These are phyloP conservation scores for Thunnus maccoyii DNA, from an alignment of 2,113 vertebrate species.

Conservation along the genomic window DNA sequence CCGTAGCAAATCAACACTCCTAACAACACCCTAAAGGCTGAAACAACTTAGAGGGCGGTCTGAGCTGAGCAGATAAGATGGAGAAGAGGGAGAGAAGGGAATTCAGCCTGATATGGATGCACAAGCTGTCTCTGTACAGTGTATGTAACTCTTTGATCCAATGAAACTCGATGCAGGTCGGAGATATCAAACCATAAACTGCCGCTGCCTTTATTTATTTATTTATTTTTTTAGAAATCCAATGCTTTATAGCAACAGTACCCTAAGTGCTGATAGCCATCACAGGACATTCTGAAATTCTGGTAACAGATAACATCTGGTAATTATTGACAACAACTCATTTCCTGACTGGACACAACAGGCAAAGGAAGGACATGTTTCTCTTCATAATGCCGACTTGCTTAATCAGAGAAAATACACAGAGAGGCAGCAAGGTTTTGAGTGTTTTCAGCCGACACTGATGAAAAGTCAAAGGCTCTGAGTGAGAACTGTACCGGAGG, in stretches of 20 bases:
- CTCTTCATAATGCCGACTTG: conserved; percentile 44
- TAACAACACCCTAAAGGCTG: conserved; percentile 36
- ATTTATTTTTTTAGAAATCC: background rate
- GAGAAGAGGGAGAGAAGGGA: conserved; percentile 1
- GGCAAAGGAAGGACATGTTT: conserved; percentile 43
- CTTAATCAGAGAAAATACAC: conserved; percentile 23
- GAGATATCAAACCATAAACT: background rate
- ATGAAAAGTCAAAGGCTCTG: conserved; percentile 10
- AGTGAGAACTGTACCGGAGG: too few relatives aligned
- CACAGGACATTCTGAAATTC: conserved; percentile 37
- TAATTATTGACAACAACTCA: conserved; percentile 52
- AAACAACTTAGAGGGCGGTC: conserved; percentile 20
- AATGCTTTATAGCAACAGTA: background rate
- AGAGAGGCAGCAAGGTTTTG: conserved; percentile 11
- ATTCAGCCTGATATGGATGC: conserved; percentile 12
- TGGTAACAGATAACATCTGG: conserved; percentile 51
- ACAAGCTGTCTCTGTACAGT: conserved; percentile 14
- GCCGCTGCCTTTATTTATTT: background rate
- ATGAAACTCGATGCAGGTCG: conserved; percentile 1
- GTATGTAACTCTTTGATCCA: background rate
- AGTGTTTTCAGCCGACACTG: conserved; percentile 13
- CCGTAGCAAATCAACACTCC: conserved; percentile 40
- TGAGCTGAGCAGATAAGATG: conserved; percentile 33
- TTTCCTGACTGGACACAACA: conserved; percentile 58
- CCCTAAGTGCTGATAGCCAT: conserved; percentile 27